Percentiles rank a stretch among this genome's conserved stretches.
Evolutionary conservation across 2,888 invertebrate genomes (phyloP).

Genomic region (Drosophila nr. fundita): DNA sequence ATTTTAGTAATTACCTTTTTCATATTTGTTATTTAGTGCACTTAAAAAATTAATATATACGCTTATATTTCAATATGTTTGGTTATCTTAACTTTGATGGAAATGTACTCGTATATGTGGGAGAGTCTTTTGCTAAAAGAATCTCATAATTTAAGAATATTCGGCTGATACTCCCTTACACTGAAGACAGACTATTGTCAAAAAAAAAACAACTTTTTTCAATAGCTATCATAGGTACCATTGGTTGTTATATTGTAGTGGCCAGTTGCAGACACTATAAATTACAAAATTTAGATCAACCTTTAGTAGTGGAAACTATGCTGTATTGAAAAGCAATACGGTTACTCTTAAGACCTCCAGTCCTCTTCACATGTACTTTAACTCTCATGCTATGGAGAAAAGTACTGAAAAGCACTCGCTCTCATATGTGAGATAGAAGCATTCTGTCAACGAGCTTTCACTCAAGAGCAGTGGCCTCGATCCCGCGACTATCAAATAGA

Average conservation of each 20-base stretch:
- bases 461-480: too few species aligned
- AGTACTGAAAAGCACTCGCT: not conserved
- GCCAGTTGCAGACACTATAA: not conserved
- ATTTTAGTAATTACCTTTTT: not conserved
- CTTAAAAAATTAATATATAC: not conserved
- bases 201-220: not conserved
- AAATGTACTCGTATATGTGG: not conserved
- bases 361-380: not conserved
- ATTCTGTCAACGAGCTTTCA: too few species aligned
- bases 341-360: not conserved
- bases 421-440: too few species aligned
- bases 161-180: too few species aligned
- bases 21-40: slow-evolving; percentile 1
- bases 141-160: not conserved
- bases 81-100: not conserved
- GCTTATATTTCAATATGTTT: not conserved
- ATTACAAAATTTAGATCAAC: not conserved
- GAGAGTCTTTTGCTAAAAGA: not conserved
- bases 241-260: too few species aligned
- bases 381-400: too few species aligned
- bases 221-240: too few species aligned
- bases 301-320: not conserved
- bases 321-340: not conserved
- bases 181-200: not conserved
- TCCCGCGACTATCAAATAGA: too few species aligned